phyloP scores from a whole-genome alignment of 2,797 vertebrate species.

The Toxotes lorentzi region DNA sequence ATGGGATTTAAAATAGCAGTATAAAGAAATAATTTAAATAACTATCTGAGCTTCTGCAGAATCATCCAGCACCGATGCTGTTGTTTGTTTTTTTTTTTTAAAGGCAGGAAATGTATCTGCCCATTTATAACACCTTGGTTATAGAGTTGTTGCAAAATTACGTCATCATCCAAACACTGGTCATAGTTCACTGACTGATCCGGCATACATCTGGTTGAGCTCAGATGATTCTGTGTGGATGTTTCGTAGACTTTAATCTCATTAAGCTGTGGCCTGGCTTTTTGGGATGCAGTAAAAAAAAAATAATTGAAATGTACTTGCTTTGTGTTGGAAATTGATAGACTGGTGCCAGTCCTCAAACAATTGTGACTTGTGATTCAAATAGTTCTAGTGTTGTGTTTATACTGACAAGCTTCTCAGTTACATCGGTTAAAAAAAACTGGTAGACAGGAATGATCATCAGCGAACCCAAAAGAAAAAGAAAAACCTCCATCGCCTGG shows the following conservation, averaged over 20 bases:
- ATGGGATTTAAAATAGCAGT: background rate
- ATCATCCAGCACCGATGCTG: background rate
- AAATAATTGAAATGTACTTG: background rate
- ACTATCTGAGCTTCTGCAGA: too few relatives aligned
- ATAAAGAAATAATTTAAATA: background rate
- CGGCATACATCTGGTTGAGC: background rate
- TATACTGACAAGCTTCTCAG: background rate
- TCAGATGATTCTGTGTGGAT: background rate
- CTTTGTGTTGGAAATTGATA: background rate
- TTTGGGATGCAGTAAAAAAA: background rate
- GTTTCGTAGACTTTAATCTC: background rate
- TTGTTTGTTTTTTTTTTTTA: background rate
- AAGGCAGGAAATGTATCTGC: background rate
- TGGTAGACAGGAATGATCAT: background rate
- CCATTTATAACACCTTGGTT: background rate
- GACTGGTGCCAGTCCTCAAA: too few relatives aligned
- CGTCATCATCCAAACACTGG: background rate
- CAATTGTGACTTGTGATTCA: background rate
- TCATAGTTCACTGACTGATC: background rate
- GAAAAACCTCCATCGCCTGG: background rate
- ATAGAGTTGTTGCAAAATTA: background rate
- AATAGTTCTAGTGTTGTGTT: background rate
- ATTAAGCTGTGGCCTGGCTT: background rate
- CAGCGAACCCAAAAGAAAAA: background rate
- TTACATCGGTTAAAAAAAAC: background rate